Evolutionary conservation across 2,797 vertebrate species (phyloP).

Genomic region (Enteromius treurensis): DNA sequence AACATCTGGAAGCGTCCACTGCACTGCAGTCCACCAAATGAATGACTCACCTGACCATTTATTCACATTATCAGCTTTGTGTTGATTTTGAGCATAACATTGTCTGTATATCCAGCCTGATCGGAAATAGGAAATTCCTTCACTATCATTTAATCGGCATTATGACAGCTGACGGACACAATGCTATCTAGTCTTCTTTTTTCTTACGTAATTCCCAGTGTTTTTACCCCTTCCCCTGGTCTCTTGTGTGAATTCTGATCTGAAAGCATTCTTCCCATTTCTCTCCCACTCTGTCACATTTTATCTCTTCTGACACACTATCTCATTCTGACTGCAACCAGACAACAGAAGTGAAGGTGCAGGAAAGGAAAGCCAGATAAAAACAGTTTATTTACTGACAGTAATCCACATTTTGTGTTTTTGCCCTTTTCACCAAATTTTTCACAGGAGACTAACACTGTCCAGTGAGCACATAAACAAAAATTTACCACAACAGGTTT

Average conservation of each 20-base stretch:
- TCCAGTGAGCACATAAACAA: constrained; percentile 8
- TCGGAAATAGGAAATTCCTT: constrained; percentile 74
- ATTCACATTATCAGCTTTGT: constrained; percentile 36
- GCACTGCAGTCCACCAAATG: constrained; percentile 9
- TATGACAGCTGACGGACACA: constrained; percentile 77
- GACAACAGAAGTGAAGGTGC: constrained; percentile 40
- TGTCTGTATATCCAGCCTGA: constrained; percentile 56
- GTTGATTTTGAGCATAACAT: constrained; percentile 48
- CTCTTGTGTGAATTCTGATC: constrained; percentile 54
- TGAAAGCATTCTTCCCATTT: constrained; percentile 57
- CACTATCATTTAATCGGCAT: constrained; percentile 69
- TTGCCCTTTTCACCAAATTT: constrained; percentile 6
- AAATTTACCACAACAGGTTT: background rate
- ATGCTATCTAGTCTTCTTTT: constrained; percentile 69
- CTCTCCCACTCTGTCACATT: constrained; percentile 42
- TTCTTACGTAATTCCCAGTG: constrained; percentile 64
- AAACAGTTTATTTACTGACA: constrained; percentile 48
- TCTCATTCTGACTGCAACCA: constrained; percentile 51
- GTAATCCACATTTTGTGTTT: constrained; percentile 16
- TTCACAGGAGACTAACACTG: background rate
- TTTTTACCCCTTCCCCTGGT: constrained; percentile 51
- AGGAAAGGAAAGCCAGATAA: constrained; percentile 50
- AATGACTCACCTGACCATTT: background rate
- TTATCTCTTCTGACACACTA: constrained; percentile 52
- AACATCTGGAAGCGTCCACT: constrained; percentile 37